Base-by-base conservation (phyloP, 2,113 vertebrate species). In the Lampris megalopsis region DNA sequence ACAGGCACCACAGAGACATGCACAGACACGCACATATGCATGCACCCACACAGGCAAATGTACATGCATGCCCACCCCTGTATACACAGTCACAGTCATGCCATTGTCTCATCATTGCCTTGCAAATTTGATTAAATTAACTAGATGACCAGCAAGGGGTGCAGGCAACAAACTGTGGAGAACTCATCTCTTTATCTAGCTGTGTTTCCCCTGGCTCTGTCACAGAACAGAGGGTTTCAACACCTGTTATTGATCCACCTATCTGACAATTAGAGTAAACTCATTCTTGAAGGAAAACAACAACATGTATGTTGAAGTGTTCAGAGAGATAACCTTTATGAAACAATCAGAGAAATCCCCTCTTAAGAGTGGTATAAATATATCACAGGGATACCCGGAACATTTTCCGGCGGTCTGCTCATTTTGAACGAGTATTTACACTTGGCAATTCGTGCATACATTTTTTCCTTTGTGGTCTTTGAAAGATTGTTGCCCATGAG, bases 101-200 rank as follows among this genome's bases (percentile, higher is more conserved):
- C 72, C 72, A 88, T 81, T 87, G 76, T 72, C 63, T 63, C 24
- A 9, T 50, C 35, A 62, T 40, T 57, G 40, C 66, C 66, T 57
- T 52, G 66, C 72, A 77, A 80, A 81, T 84, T 83, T 74, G 81
- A 81, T 83, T 74, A 73, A 81, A 80, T 50, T 5, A 64, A 63
- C 78, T 53, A 13, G 40, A 13, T 7, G 8, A 35, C n/a, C 42
- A n/a, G 74, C 48, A 63, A 43, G 11, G 56, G 74, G 79, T 58
- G 6, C 38, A 9, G 10, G 49, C 54, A 7, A 38, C 64, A 71
- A 60, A 69, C 84, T 68, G 62, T 10, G 43, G 68, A 63, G 57
- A 72, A 6, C 58, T 2, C n/a, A 1, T n/a, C 47, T 71, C 58
- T 64, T 62, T 47, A 68, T 66, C 80, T 73, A 8, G 1, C 10